phyloP scores from a whole-genome alignment of 2,797 vertebrate genomes.

The Dryobates pubescens region DNA sequence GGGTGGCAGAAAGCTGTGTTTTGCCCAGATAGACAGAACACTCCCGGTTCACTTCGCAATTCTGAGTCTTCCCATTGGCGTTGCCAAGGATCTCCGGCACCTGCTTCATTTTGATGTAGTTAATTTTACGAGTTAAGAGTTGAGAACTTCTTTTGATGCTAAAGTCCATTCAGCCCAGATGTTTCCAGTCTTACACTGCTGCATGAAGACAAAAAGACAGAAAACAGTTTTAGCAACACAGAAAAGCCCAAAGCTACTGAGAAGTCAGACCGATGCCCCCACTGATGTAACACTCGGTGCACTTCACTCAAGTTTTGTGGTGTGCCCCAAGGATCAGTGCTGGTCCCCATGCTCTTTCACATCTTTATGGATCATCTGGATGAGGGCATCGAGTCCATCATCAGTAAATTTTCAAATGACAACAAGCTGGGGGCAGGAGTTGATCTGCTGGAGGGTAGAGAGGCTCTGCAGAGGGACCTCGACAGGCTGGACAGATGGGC shows the following conservation, averaged over 20 bases:
- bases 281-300: background rate
- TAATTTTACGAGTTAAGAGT: constrained; percentile 87
- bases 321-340: too few relatives aligned
- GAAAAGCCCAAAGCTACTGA: background rate
- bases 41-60: constrained; percentile 86
- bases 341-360: too few relatives aligned
- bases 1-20: constrained; percentile 87
- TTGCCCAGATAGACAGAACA: constrained; percentile 90
- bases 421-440: too few relatives aligned
- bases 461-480: too few relatives aligned
- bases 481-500: too few relatives aligned
- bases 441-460: too few relatives aligned
- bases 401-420: too few relatives aligned
- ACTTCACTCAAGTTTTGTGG: background rate
- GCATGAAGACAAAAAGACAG: constrained; percentile 55
- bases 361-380: too few relatives aligned
- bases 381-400: too few relatives aligned
- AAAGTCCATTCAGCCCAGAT: constrained; percentile 83
- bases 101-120: constrained; percentile 93
- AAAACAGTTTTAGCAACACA: background rate
- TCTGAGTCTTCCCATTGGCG: constrained; percentile 81
- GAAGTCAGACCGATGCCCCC: background rate
- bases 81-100: constrained; percentile 87
- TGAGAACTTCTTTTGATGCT: constrained; percentile 88
- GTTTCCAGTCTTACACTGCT: constrained; percentile 80